Evolutionary conservation across 2,888 invertebrate species (phyloP), one percentile per base, ranked within the genome.

Genomic region (Spisula subtruncata): DNA sequence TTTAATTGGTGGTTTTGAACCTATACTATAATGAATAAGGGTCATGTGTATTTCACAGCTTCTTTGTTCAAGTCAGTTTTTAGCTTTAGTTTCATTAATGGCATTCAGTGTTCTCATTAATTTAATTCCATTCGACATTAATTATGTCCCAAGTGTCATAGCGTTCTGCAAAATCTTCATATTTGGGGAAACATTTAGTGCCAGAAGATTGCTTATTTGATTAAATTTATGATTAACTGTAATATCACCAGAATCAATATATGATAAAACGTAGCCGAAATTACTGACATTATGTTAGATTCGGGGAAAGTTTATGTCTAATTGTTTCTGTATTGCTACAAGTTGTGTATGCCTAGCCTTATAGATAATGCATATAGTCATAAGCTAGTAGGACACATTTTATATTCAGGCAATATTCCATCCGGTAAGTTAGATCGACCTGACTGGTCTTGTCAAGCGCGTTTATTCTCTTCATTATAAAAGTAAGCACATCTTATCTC

Each of bases 371-470:
- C 16, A 14, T n/a, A n/a, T n/a, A n/a, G n/a, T n/a, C 51, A 16
- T 51, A 51, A 12, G 51, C 12, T 66, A n/a, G 5, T 8, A n/a
- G 10, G n/a, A 66, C 60, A 66, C 8, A 8, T n/a, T 66, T 66
- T 66, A 25, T 25, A n/a, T n/a, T n/a, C n/a, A n/a, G n/a, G 85
- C 79, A 80, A 85, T 80, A 85, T 85, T 85, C 85, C 85, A 80
- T 85, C 80, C 85, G 80, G 85, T 85, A 85, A 85, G 85, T 85
- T 81, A 54, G 54, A n/a, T 80, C 54, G n/a, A 85, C 85, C 54
- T 80, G n/a, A 35, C 35, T 81, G 54, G 12, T 54, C 48, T 82
- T 81, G 48, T 48, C 81, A 46, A 79, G 20, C 79, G 14, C 5
- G 60, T 66, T 66, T 66, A n/a, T 66, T 25, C 4, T 12, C 10